phyloP scores from a whole-genome alignment of 2,888 invertebrate species.

The Drosophila paramelanica region DNA sequence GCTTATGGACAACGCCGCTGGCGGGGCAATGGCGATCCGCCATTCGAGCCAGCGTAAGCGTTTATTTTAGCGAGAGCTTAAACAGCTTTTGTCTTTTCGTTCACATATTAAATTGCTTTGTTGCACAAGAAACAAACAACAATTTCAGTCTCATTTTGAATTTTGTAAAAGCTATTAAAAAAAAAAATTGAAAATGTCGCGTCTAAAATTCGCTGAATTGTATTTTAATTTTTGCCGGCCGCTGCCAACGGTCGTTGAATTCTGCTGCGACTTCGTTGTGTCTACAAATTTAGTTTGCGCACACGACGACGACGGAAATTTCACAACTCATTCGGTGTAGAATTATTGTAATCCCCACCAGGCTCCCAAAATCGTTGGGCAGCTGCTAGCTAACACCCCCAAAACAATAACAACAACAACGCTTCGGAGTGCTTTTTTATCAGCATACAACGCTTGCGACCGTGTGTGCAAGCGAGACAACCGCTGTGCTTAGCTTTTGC shows the following conservation, averaged over 20 bases:
- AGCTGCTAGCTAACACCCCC: background rate
- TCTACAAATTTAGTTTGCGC: slow-evolving; percentile 56
- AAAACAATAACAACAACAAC: background rate
- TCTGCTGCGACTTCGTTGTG: slow-evolving; percentile 57
- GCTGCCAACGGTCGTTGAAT: slow-evolving; percentile 34
- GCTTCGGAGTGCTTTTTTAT: slow-evolving; percentile 64
- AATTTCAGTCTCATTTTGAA: slow-evolving; percentile 28
- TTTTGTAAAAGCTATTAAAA: slow-evolving; percentile 18
- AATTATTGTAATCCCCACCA: slow-evolving; percentile 84
- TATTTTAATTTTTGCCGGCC: slow-evolving; percentile 4
- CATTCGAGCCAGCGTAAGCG: slow-evolving; percentile 65
- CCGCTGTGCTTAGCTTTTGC: slow-evolving; percentile 36
- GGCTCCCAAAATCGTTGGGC: slow-evolving; percentile 71
- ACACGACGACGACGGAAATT: slow-evolving; percentile 67
- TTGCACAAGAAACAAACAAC: slow-evolving; percentile 6
- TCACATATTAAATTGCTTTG: slow-evolving; percentile 3
- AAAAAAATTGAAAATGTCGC: background rate
- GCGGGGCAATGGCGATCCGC: slow-evolving; percentile 35
- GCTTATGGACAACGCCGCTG: slow-evolving; percentile 13
- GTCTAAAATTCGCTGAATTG: background rate
- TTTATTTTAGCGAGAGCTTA: slow-evolving; percentile 67
- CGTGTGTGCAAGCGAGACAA: slow-evolving; percentile 41
- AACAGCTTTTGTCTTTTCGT: slow-evolving; percentile 59
- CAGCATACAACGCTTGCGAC: slow-evolving; percentile 14
- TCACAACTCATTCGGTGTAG: slow-evolving; percentile 84